Conservation (phyloP, 2,888 invertebrate genomes). For the Morpho achilles region DNA sequence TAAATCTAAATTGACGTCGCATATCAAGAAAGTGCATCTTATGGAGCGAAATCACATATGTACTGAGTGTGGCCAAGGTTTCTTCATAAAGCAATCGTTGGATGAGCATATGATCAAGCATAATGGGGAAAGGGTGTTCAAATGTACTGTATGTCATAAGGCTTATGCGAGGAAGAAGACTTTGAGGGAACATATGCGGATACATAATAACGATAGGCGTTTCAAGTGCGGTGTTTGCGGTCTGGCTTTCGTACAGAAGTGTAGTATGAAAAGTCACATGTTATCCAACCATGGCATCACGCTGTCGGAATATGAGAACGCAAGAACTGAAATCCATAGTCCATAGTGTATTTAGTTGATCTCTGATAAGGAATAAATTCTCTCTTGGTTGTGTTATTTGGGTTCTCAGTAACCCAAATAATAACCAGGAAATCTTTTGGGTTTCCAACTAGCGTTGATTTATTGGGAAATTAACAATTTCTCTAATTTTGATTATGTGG, state of each 20-base stretch:
- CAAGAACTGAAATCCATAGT: constrained; percentile 26
- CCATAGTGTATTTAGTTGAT: constrained; percentile 10
- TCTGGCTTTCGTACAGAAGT: constrained; percentile 60
- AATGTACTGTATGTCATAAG: constrained; percentile 57
- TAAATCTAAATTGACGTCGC: constrained; percentile 60
- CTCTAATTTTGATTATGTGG: no score
- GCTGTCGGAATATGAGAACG: constrained; percentile 50
- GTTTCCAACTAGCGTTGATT: no score
- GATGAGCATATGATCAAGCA: constrained; percentile 69
- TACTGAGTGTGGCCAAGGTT: constrained; percentile 59
- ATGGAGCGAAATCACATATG: constrained; percentile 68
- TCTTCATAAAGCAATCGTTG: constrained; percentile 61
- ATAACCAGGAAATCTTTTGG: no score
- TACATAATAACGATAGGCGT: constrained; percentile 64
- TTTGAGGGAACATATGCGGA: constrained; percentile 63
- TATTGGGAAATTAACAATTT: no score
- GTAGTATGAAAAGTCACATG: constrained; percentile 64
- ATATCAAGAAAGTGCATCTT: constrained; percentile 64
- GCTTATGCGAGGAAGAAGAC: constrained; percentile 67
- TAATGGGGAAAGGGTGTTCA: constrained; percentile 58
- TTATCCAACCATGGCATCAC: constrained; percentile 61
- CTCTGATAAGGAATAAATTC: background rate
- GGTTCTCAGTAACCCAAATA: no score
- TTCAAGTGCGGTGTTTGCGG: constrained; percentile 62
- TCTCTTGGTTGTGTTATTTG: no score